Evolutionary conservation across 2,888 invertebrate genomes (phyloP).

Genomic region (Chouioia cunea): DNA sequence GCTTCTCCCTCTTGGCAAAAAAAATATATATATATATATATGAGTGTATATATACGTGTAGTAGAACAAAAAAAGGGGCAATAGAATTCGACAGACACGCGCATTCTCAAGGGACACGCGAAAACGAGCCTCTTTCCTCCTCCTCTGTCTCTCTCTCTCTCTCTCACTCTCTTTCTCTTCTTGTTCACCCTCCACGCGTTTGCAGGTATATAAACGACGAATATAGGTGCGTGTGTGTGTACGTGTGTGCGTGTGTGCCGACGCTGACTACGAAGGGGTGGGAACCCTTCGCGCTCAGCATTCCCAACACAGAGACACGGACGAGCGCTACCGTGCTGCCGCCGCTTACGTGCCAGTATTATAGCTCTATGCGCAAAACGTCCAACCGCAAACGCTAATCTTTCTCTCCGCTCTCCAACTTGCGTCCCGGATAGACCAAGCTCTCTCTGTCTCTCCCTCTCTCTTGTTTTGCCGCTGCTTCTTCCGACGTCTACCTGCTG

Average conservation of each 20-base stretch:
- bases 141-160: conserved; percentile 18
- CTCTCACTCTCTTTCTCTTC: too few relatives aligned
- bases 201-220: conserved; percentile 5
- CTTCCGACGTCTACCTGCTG: too few relatives aligned
- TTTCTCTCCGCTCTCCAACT: conserved; percentile 7
- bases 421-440: conserved; percentile 26
- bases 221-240: conserved; percentile 10
- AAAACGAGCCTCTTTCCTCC: conserved; percentile 46
- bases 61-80: too few relatives aligned
- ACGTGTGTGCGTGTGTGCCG: not conserved
- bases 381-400: conserved; percentile 1
- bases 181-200: too few relatives aligned
- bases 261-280: conserved; percentile 57
- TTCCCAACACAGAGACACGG: conserved; percentile 57
- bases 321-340: not conserved
- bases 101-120: conserved; percentile 52
- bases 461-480: too few relatives aligned
- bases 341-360: not conserved
- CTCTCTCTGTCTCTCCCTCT: too few relatives aligned
- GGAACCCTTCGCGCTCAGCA: conserved; percentile 61
- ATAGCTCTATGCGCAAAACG: not conserved
- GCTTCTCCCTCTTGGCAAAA: not conserved
- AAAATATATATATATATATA: too few relatives aligned
- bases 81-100: not conserved
- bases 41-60: too few relatives aligned